Base-by-base conservation (phyloP, 2,888 invertebrate species). In the Caenorhabditis macrosperma region DNA sequence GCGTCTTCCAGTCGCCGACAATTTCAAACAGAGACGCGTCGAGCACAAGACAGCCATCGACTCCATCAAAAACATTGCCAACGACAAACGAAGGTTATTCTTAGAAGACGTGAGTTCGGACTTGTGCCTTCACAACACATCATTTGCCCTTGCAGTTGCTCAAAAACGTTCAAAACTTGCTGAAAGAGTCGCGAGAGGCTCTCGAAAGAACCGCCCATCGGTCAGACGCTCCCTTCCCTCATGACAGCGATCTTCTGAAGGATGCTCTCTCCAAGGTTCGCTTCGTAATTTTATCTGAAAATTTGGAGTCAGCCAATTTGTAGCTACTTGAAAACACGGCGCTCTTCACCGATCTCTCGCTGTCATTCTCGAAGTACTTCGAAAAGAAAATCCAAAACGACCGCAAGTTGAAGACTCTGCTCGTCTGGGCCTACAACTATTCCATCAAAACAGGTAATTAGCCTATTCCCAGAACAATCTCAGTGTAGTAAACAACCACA, bases 361-460 rank as follows among this genome's bases (percentile, higher is more conserved):
- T 81, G 2, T 48, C 55, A 3, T 84, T 78, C 64, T 72, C 80
- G 4, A 52, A 61, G 33, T 41, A 66, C 24, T 68, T 82, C 59
- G 68, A 59, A 26, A 81, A 68, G 20, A 44, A 59, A 26, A 28
- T 84, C 24, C 59, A 74, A 52, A 84, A 84, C 12, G 77, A 84
- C 50, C 48, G 82, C 17, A 84, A 82, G 48, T 55, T 84, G 61
- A 80, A 81, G 38, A 78, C 82, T 10, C 20, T 78, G 15, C 41
- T 82, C 41, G 78, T 81, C 10, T 82, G 82, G 82, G 82, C 81
- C 5, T 82, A 66, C 68, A 78, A 82, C 24, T 84, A 81, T 46
- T 64, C 71, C 6, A 76, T 60, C 6, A 55, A 78, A 54, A 80
- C 77, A 24, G 83, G 80, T 75, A 35, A 54, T 35, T 10, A 55